Evolutionary conservation across 2,797 vertebrate species (phyloP), one percentile per base, ranked within the genome.

Genomic region (Pygocentrus nattereri): DNA sequence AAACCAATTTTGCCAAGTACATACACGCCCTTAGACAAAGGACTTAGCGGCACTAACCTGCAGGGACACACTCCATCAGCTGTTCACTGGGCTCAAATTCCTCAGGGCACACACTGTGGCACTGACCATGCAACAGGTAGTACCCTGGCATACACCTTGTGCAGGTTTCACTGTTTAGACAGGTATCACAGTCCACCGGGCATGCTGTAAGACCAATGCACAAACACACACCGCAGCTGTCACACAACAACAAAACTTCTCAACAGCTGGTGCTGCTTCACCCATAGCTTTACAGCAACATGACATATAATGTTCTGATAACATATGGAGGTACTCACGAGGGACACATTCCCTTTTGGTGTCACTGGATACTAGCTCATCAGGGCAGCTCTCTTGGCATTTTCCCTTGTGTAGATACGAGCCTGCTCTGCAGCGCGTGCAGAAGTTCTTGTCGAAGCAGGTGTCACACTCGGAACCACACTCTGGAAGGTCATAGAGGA

Each of bases 391-490:
- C 91, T 98, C 97, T 93, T 96, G 96, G 92, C 98, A 99, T 93
- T 96, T 98, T 89, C 98, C 98, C 90, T 93, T 96, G 93, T 97
- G 94, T 90, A 99, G 96, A 93, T 99, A 99, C 93, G 96, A 98
- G 77, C 96, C 97, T 79, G 91, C 94, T 94, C 96, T 97, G 95
- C 98, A 99, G 78, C 97, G 98, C 59, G 97, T 99, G 94, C 98
- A 99, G 95, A 99, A 99, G 94, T 97, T 99, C 94, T 95, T 98
- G 95, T 97, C 96, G 94, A 99, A 99, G 95, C 98, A 99, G 87
- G 97, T 98, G 88, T 99, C 98, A 88, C 98, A 99, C 93, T 99
- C 98, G 83, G 96, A 95, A 94, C 97, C 97, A 93, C 98, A 99
- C 94, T 97, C 98, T 99, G 94, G 91, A 95, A 95, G 23, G 5